Evolutionary conservation across 2,113 vertebrate species (phyloP).

Genomic region (Chitala chitala): DNA sequence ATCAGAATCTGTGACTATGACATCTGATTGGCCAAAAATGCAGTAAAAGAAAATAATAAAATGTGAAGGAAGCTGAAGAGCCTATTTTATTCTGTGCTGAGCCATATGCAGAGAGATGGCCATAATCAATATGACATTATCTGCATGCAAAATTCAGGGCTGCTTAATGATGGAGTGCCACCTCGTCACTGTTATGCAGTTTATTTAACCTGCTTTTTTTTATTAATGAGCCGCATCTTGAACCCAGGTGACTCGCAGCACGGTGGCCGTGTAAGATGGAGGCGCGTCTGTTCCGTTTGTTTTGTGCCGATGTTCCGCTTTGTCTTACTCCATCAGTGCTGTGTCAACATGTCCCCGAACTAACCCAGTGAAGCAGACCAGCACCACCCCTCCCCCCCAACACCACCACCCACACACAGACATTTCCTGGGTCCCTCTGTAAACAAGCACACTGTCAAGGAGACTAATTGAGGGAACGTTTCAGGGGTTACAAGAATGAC

Average conservation of each 20-base stretch:
- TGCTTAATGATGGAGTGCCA: background rate
- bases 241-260: background rate
- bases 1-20: too few relatives aligned
- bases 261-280: background rate
- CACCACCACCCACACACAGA: too few relatives aligned
- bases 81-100: too few relatives aligned
- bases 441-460: background rate
- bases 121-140: constrained; percentile 19
- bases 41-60: background rate
- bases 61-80: too few relatives aligned
- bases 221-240: background rate
- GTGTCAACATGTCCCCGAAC: background rate
- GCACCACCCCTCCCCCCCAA: background rate
- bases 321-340: background rate
- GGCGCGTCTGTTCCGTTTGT: background rate
- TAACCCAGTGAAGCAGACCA: background rate
- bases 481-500: background rate
- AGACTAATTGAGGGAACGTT: background rate
- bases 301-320: background rate
- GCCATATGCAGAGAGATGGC: background rate
- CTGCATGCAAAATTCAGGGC: background rate
- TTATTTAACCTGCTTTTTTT: background rate
- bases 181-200: background rate
- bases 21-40: too few relatives aligned
- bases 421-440: background rate